These are phyloP conservation scores for Mamestra configurata DNA, from an alignment of 1,140 invertebrate genomes.

Conservation along the genomic window DNA sequence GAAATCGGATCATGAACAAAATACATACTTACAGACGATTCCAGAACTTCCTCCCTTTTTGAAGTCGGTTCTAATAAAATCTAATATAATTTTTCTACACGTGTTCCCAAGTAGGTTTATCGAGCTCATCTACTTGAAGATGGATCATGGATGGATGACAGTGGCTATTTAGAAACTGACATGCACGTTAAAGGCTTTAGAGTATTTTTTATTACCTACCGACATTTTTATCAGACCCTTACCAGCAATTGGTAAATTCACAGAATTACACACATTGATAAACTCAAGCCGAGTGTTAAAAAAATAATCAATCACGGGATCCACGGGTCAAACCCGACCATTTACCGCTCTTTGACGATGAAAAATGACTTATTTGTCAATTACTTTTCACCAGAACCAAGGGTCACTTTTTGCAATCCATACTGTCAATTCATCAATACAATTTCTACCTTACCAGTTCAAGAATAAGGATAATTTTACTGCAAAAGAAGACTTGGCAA, in stretches of 20 bases:
- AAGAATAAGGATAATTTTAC: constrained; percentile 9
- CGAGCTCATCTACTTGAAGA: too few relatives aligned
- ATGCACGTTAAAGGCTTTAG: background rate
- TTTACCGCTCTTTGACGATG: constrained; percentile 45
- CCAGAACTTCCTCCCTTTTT: too few relatives aligned
- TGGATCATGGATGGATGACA: too few relatives aligned
- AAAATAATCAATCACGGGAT: constrained; percentile 44
- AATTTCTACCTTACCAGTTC: background rate
- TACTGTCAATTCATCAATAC: background rate
- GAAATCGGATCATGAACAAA: too few relatives aligned
- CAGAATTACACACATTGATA: constrained; percentile 23
- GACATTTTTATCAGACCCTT: constrained; percentile 14
- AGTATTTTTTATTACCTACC: background rate
- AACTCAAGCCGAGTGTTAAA: constrained; percentile 41
- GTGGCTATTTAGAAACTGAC: background rate
- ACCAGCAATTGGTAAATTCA: constrained; percentile 14
- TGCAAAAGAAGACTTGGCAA: constrained; percentile 22
- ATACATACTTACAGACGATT: too few relatives aligned
- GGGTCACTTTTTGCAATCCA: constrained; percentile 22
- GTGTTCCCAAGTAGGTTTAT: too few relatives aligned
- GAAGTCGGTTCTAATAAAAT: too few relatives aligned
- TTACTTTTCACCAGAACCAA: constrained; percentile 32
- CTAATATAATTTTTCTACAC: too few relatives aligned
- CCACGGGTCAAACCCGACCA: constrained; percentile 36
- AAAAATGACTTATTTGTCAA: constrained; percentile 55